Conservation (phyloP, 1,140 invertebrate species). For the Acromyrmex charruanus region DNA sequence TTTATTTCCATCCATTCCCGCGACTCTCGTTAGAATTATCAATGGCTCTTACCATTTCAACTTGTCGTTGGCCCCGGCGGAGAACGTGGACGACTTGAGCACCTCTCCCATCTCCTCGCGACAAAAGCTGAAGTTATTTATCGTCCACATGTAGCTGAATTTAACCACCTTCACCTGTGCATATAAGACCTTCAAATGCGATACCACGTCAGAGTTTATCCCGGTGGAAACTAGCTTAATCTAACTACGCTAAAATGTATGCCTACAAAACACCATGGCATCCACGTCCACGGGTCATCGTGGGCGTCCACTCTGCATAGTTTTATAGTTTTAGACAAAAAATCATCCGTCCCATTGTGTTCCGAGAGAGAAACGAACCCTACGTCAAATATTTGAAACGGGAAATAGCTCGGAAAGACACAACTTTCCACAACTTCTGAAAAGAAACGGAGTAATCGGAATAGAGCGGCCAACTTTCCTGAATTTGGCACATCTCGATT, state of each 20-base stretch:
- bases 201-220: conserved; percentile 81
- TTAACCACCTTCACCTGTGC: conserved; percentile 99
- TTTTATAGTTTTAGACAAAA: background rate
- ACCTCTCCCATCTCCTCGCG: conserved; percentile 99
- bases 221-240: conserved; percentile 75
- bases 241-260: conserved; percentile 69
- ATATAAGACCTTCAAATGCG: conserved; percentile 83
- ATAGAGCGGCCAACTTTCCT: too few species aligned
- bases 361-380: background rate
- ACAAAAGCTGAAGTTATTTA: conserved; percentile 99
- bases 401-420: background rate
- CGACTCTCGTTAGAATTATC: background rate
- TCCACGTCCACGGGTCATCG: background rate
- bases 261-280: conserved; percentile 10
- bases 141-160: conserved; percentile 99
- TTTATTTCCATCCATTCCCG: background rate
- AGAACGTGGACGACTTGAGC: conserved; percentile 99
- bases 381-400: background rate
- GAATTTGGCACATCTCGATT: too few species aligned
- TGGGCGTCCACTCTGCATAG: background rate
- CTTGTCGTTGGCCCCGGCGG: conserved; percentile 99
- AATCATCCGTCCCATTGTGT: background rate
- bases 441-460: background rate
- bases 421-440: background rate
- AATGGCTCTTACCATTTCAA: conserved; percentile 95